Conservation (phyloP, 2,113 vertebrate species). For the Oryzias celebensis region DNA sequence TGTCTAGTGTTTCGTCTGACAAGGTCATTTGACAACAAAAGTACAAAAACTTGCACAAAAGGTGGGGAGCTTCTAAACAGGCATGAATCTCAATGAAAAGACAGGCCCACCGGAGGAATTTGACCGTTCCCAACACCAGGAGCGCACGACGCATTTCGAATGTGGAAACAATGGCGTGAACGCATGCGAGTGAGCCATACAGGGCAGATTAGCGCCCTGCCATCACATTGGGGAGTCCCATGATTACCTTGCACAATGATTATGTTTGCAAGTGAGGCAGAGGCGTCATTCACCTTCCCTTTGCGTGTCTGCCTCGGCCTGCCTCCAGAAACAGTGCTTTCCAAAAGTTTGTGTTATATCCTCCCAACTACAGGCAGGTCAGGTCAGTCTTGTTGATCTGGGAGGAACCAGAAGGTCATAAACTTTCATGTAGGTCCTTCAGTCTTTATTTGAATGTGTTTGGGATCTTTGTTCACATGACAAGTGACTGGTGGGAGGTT, state of each 20-base stretch:
- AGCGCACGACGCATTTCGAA: conserved; percentile 59
- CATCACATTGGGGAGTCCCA: conserved; percentile 67
- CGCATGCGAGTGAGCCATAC: conserved; percentile 64
- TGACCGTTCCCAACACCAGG: conserved; percentile 45
- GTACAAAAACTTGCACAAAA: not conserved
- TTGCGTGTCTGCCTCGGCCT: not conserved
- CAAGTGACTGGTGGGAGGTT: conserved; percentile 33
- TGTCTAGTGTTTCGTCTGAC: not conserved
- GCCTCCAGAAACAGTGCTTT: conserved; percentile 24
- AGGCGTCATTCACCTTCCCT: conserved; percentile 31
- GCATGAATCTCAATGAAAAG: conserved; percentile 16
- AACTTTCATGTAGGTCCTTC: conserved; percentile 59
- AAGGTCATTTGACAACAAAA: not conserved
- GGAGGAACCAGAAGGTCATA: conserved; percentile 51
- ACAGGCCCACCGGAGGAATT: conserved; percentile 28
- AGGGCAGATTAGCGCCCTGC: conserved; percentile 65
- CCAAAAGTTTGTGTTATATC: conserved; percentile 20
- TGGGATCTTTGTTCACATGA: conserved; percentile 59
- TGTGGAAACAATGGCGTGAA: conserved; percentile 68
- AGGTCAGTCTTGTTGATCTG: conserved; percentile 48
- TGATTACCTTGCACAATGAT: conserved; percentile 56
- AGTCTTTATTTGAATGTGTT: conserved; percentile 64
- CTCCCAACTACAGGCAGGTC: conserved; percentile 29
- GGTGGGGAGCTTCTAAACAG: conserved; percentile 2
- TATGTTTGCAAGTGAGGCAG: conserved; percentile 35